Evolutionary conservation across 53 echinoderm and acorn worm species (phyloP).

Genomic region (Glandiceps talaboti): DNA sequence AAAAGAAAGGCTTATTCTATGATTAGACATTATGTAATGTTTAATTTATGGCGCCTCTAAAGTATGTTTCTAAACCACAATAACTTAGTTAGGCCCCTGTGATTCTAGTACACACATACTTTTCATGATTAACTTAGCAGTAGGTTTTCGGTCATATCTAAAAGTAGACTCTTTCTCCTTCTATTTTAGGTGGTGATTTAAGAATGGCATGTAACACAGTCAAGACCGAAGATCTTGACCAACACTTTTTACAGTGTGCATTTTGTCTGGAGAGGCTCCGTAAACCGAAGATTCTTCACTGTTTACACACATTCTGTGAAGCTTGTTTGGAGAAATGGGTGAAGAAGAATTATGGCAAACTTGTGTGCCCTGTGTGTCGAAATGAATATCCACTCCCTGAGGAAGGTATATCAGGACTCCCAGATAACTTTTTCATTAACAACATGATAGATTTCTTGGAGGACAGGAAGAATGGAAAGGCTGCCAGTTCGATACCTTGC

Average conservation of each 20-base stretch:
- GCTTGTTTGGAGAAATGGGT: slow-evolving; percentile 87
- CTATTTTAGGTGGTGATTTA: neutral
- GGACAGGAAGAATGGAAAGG: slow-evolving; percentile 19
- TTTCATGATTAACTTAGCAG: too few species aligned
- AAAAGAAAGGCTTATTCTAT: too few species aligned
- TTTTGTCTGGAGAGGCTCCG: slow-evolving; percentile 86
- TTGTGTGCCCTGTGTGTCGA: slow-evolving; percentile 85
- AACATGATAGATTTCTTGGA: slow-evolving; percentile 93
- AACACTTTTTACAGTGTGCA: slow-evolving; percentile 85
- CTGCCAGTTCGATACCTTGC: slow-evolving; percentile 44
- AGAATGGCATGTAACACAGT: slow-evolving; percentile 30
- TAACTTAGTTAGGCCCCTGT: too few species aligned
- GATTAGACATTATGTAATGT: too few species aligned
- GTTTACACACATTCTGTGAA: slow-evolving; percentile 93
- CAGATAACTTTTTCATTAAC: slow-evolving; percentile 98
- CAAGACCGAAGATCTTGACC: slow-evolving; percentile 84
- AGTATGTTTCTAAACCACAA: too few species aligned
- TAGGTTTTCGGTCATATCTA: neutral
- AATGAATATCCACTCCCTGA: slow-evolving; percentile 64
- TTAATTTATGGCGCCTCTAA: too few species aligned
- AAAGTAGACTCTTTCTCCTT: neutral
- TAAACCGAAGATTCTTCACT: slow-evolving; percentile 77
- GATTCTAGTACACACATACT: too few species aligned
- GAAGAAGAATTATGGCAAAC: slow-evolving; percentile 50
- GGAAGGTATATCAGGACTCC: slow-evolving; percentile 47